Percentiles rank a stretch among this genome's conserved stretches.
Conservation (phyloP, 2,888 invertebrate species). For the Erebia palarica region DNA sequence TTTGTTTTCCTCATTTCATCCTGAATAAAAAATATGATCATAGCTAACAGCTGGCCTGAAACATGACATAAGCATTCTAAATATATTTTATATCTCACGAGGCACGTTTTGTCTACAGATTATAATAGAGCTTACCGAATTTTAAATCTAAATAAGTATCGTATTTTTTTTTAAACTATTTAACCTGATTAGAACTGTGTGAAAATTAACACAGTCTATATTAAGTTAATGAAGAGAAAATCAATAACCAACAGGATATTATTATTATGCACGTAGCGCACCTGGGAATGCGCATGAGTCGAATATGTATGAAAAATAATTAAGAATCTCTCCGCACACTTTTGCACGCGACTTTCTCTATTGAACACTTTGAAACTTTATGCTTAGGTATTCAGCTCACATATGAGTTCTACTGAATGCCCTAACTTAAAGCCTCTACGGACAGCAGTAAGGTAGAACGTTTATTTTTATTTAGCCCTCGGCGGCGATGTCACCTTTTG, state of each 20-base stretch:
- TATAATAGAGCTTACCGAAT: not conserved
- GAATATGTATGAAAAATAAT: constrained; percentile 29
- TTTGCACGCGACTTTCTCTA: constrained; percentile 32
- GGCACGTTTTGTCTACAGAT: not conserved
- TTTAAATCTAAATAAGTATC: too few species aligned
- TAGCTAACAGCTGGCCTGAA: not conserved
- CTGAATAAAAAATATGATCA: not conserved
- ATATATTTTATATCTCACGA: not conserved
- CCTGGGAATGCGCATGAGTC: constrained; percentile 1
- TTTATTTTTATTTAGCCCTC: not conserved
- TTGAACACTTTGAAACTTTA: constrained; percentile 16
- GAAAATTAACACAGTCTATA: not conserved
- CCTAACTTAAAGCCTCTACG: too few species aligned
- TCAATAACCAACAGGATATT: constrained; percentile 17
- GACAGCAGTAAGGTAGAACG: not conserved
- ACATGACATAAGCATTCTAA: not conserved
- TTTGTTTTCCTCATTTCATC: not conserved
- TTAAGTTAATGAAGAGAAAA: constrained; percentile 17
- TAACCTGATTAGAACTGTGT: not conserved
- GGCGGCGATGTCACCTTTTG: not conserved
- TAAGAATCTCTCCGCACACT: constrained; percentile 33
- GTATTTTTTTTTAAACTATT: not conserved
- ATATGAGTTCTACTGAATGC: not conserved
- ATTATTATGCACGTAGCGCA: constrained; percentile 15
- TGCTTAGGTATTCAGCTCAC: constrained; percentile 28